These are phyloP conservation scores for Lymantria dispar DNA, from an alignment of 2,888 invertebrate genomes.

Conservation along the genomic window DNA sequence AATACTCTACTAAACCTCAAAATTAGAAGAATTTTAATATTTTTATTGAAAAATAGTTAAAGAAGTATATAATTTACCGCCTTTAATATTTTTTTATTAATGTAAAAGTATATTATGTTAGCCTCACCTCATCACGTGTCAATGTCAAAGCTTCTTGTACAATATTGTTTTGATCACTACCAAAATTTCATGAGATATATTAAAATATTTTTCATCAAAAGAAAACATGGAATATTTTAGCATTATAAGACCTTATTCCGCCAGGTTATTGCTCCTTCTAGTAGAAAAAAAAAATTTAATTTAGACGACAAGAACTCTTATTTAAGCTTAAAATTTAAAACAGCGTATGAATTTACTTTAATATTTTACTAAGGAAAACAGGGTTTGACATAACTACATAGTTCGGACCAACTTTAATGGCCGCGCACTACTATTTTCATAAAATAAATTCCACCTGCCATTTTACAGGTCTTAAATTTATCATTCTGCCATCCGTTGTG, in stretches of 20 bases:
- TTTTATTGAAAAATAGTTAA: no score
- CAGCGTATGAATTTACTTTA: neutral
- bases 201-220: conserved; percentile 31
- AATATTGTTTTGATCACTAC: conserved; percentile 9
- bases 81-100: no score
- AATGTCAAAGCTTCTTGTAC: conserved; percentile 26
- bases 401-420: no score
- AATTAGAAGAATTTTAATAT: no score
- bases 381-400: no score
- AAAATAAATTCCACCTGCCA: no score
- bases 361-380: no score
- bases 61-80: conserved; percentile 35
- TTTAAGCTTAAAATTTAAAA: conserved; percentile 1
- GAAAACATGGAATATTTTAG: conserved; percentile 26
- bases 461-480: no score
- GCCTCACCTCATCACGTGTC: conserved; percentile 24
- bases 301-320: conserved; percentile 1
- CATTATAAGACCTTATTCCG: conserved; percentile 25
- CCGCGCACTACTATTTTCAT: no score
- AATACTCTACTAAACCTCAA: no score
- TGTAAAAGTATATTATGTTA: no score
- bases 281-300: conserved; percentile 8
- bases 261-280: conserved; percentile 17
- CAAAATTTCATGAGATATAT: conserved; percentile 21
- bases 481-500: no score